Conservation (phyloP, 2,888 invertebrate genomes). For the Drosophila niveifrons region DNA sequence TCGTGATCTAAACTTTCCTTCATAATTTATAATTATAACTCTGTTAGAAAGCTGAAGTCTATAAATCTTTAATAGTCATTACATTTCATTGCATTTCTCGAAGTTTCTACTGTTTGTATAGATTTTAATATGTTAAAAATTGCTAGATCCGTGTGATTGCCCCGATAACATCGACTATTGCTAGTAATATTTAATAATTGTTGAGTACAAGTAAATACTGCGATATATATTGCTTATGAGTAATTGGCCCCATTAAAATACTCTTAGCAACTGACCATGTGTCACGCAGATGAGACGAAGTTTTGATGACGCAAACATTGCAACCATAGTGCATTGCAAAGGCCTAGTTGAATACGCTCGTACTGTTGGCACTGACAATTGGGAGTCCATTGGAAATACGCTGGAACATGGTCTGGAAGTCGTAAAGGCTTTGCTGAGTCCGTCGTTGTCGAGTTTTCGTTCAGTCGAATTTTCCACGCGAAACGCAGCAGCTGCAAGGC, state of each 20-base stretch:
- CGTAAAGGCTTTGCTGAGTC: conserved; percentile 39
- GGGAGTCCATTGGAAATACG: conserved; percentile 43
- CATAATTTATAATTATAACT: too few species aligned
- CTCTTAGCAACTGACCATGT: conserved; percentile 10
- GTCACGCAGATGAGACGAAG: conserved; percentile 16
- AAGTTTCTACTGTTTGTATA: too few species aligned
- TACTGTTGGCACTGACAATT: conserved; percentile 14
- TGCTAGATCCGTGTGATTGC: too few species aligned
- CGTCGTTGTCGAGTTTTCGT: conserved; percentile 28
- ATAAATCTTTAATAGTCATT: too few species aligned
- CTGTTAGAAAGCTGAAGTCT: too few species aligned
- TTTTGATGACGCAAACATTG: conserved; percentile 42
- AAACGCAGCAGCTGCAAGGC: conserved; percentile 46
- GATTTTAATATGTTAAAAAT: too few species aligned
- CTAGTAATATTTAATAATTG: not conserved
- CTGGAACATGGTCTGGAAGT: conserved; percentile 46
- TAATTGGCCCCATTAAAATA: not conserved
- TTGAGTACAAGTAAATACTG: not conserved
- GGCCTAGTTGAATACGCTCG: conserved; percentile 3
- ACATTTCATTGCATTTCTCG: too few species aligned
- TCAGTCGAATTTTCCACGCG: conserved; percentile 60
- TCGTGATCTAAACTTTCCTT: too few species aligned
- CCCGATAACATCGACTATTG: too few species aligned
- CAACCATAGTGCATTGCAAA: conserved; percentile 18
- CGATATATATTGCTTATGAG: not conserved